These are phyloP conservation scores for Dendrocopos noguchii DNA, from an alignment of 2,113 vertebrate genomes.

Conservation along the genomic window DNA sequence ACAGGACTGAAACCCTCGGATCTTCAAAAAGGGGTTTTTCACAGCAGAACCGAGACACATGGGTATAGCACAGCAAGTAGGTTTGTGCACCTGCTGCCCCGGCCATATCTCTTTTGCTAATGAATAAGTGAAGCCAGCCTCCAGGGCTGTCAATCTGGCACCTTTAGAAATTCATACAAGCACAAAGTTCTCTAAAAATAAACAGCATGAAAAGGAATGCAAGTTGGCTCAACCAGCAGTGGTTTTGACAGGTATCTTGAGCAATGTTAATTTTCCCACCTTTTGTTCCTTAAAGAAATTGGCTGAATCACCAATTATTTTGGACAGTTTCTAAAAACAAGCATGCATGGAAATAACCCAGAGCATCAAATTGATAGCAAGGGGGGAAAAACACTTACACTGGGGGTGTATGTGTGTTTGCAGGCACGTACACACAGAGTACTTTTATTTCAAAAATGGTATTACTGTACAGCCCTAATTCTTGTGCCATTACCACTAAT, in stretches of 20 bases:
- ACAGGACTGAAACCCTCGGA: not conserved
- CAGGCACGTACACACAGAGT: not conserved
- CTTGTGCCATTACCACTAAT: not conserved
- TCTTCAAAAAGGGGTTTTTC: not conserved
- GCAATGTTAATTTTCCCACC: not conserved
- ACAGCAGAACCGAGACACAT: not conserved
- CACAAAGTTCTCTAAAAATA: slow-evolving; percentile 30
- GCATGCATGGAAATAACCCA: not conserved
- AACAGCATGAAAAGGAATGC: not conserved
- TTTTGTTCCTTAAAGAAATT: not conserved
- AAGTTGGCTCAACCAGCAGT: not conserved
- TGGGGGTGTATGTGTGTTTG: not conserved
- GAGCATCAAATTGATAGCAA: not conserved
- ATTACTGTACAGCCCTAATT: not conserved
- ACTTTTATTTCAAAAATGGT: not conserved
- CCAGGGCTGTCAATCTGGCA: slow-evolving; percentile 47
- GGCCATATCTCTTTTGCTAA: not conserved
- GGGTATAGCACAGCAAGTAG: not conserved
- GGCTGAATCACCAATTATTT: not conserved
- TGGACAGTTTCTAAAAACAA: slow-evolving; percentile 16
- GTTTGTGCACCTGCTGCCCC: slow-evolving; percentile 39
- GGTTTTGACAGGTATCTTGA: slow-evolving; percentile 18
- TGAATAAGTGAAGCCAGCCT: slow-evolving; percentile 16
- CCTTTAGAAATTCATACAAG: not conserved
- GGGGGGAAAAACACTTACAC: not conserved